Percentiles rank a stretch among this genome's conserved stretches.
Conservation (phyloP, 1,140 invertebrate genomes). For the Leptinotarsa undecemlineata region DNA sequence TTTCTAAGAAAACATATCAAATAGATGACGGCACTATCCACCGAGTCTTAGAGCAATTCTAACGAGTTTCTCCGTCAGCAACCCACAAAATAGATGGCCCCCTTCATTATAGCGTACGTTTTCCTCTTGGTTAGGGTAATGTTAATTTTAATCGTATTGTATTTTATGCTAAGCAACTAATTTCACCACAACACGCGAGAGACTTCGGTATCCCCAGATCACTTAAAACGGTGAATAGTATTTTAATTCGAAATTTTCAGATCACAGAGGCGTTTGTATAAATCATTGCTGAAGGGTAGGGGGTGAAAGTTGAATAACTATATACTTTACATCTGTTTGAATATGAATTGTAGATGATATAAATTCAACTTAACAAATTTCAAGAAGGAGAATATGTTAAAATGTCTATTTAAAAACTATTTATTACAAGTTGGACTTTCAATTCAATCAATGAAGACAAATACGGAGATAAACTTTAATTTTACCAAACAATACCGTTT, state of each 20-base stretch:
- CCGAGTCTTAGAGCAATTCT: not conserved
- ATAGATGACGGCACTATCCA: not conserved
- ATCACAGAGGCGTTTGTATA: not conserved
- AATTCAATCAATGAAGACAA: too few relatives aligned
- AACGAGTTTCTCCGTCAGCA: not conserved
- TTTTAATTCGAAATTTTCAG: constrained; percentile 39
- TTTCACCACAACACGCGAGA: constrained; percentile 41
- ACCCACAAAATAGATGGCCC: not conserved
- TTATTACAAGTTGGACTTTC: too few relatives aligned
- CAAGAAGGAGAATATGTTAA: too few relatives aligned
- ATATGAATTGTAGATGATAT: too few relatives aligned
- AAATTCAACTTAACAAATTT: too few relatives aligned
- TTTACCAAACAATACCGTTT: too few relatives aligned
- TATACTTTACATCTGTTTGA: too few relatives aligned
- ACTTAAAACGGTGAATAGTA: constrained; percentile 46
- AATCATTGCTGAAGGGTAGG: not conserved
- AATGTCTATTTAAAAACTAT: too few relatives aligned
- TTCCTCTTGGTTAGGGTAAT: constrained; percentile 19
- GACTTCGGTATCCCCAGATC: constrained; percentile 41
- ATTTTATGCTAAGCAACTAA: constrained; percentile 49
- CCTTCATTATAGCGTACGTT: not conserved
- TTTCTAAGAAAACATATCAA: not conserved
- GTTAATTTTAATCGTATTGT: constrained; percentile 44
- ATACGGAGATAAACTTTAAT: too few relatives aligned
- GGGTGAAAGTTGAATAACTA: too few relatives aligned